These are phyloP conservation scores for Gadus chalcogrammus DNA, from an alignment of 2,113 vertebrate genomes.

Conservation along the genomic window DNA sequence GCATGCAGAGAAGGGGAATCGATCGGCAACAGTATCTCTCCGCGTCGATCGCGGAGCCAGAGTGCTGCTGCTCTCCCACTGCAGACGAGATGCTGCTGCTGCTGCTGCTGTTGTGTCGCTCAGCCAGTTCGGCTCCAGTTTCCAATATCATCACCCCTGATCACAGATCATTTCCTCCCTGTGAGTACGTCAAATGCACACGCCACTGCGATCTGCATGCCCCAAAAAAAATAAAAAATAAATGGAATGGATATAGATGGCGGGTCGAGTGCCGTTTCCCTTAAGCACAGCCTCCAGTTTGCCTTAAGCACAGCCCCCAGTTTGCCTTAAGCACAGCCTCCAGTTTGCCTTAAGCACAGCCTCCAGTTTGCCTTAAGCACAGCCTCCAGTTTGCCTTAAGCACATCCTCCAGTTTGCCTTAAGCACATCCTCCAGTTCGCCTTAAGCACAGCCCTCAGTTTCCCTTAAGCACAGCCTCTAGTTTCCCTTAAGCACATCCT, in stretches of 20 bases:
- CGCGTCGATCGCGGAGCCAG: slow-evolving; percentile 35
- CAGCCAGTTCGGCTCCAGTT: slow-evolving; percentile 33
- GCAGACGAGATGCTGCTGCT: slow-evolving; percentile 15
- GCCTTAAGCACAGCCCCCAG: too few relatives aligned
- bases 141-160: slow-evolving; percentile 37
- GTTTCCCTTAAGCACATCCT: too few relatives aligned
- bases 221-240: slow-evolving; percentile 7
- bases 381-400: too few relatives aligned
- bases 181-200: slow-evolving; percentile 43
- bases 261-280: slow-evolving; percentile 43
- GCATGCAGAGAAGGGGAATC: slow-evolving; percentile 36
- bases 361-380: too few relatives aligned
- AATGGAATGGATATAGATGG: slow-evolving; percentile 25
- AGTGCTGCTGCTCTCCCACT: slow-evolving; percentile 35
- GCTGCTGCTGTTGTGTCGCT: slow-evolving; percentile 3
- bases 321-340: too few relatives aligned
- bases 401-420: background rate
- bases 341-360: too few relatives aligned
- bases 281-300: slow-evolving; percentile 6
- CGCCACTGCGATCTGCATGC: slow-evolving; percentile 28
- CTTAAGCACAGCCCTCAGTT: too few relatives aligned
- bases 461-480: too few relatives aligned
- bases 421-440: slow-evolving; percentile 17
- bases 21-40: slow-evolving; percentile 52
- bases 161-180: slow-evolving; percentile 33